phyloP scores from a whole-genome alignment of 2,888 invertebrate genomes.

The Catocala fraxini region DNA sequence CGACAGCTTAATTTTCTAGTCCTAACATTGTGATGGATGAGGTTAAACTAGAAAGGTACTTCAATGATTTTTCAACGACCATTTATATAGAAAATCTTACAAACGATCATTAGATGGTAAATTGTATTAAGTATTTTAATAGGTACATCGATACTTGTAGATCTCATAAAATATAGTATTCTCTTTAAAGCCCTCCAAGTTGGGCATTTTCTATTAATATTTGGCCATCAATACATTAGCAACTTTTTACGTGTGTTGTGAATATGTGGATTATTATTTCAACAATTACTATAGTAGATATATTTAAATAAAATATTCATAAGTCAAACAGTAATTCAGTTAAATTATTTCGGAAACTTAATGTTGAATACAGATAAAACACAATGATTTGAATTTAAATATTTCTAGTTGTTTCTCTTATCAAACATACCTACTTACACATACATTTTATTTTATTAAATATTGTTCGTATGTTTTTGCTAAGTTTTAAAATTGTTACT shows the following conservation, averaged over 20 bases:
- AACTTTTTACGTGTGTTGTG: conserved; percentile 28
- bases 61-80: conserved; percentile 7
- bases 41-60: conserved; percentile 8
- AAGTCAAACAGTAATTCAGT: background rate
- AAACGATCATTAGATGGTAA: conserved; percentile 26
- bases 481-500: conserved; percentile 30
- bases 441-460: background rate
- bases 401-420: no score
- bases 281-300: conserved; percentile 22
- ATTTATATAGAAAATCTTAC: conserved; percentile 12
- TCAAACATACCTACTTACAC: background rate
- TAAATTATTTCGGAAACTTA: background rate
- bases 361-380: background rate
- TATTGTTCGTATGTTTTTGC: conserved; percentile 4
- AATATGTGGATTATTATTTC: conserved; percentile 32
- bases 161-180: conserved; percentile 29
- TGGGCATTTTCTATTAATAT: conserved; percentile 18
- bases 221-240: conserved; percentile 23
- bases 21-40: conserved; percentile 24
- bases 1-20: conserved; percentile 20
- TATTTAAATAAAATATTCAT: conserved; percentile 16
- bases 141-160: conserved; percentile 20
- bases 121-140: conserved; percentile 26
- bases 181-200: conserved; percentile 17
- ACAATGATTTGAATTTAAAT: background rate